Evolutionary conservation across 2,113 vertebrate species (phyloP).

Genomic region (Grammomys surdaster): DNA sequence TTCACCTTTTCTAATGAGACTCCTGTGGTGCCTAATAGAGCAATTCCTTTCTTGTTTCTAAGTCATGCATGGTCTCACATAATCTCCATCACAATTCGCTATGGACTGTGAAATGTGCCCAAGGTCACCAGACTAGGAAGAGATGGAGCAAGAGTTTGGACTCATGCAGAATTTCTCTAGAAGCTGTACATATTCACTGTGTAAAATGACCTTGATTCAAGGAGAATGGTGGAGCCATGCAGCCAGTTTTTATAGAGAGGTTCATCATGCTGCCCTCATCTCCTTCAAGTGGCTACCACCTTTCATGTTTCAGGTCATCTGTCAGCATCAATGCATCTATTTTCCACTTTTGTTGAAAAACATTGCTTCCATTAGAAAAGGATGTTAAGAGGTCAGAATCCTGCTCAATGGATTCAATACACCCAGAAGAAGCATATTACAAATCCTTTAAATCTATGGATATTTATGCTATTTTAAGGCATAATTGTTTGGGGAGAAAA

Average conservation of each 20-base stretch:
- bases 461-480: not conserved
- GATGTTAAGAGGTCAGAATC: not conserved
- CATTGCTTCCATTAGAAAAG: not conserved
- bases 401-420: not conserved
- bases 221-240: not conserved
- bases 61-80: not conserved
- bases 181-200: not conserved
- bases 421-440: not conserved
- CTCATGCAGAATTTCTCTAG: not conserved
- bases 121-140: not conserved
- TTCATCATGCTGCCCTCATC: not conserved
- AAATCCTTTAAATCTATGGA: not conserved
- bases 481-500: not conserved
- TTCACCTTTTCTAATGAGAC: constrained; percentile 35
- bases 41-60: not conserved
- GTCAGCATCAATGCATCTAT: not conserved
- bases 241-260: no score
- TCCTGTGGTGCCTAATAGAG: not conserved
- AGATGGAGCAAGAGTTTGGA: not conserved
- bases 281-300: not conserved
- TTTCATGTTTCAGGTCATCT: not conserved
- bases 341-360: not conserved
- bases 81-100: not conserved
- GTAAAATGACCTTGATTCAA: not conserved
- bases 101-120: not conserved